Evolutionary conservation across 2,797 vertebrate genomes (phyloP), one percentile per base, ranked within the genome.

Genomic region (Channa striata): DNA sequence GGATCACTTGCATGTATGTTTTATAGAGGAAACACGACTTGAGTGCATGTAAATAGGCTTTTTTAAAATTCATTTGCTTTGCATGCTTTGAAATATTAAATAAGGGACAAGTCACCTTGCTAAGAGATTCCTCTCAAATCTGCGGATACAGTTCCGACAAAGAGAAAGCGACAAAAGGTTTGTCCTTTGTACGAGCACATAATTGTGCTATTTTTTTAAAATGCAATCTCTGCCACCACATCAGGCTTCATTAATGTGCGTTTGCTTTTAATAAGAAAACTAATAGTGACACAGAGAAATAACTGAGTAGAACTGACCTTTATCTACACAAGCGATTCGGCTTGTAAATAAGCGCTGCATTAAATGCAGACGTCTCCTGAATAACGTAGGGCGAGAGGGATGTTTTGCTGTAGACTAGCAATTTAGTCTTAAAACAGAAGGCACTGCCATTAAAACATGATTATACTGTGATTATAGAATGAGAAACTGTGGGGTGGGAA

Each of bases 391-490:
- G 48, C 11, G 2, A 52, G 50, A 62, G 46, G n/a, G 63, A 64
- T 74, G 63, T 53, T 71, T 73, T 62, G 16, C 54, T 21, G 47
- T 11, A 72, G 19, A 83, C 64, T 59, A 54, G 65, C 64, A 82
- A 70, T 84, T 85, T 59, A 51, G 23, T 59, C 59, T 66, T 59
- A 56, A 64, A 82, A 60, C 19, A 67, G 59, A 69, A 62, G 57
- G 12, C 20, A 36, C 19, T 67, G 59, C 56, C 48, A 80, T 83
- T 72, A 73, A 83, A 64, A 74, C 34, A 42, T 72, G 62, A 81
- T 80, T 83, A 75, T 60, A 46, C 58, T 46, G 50, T 81, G 65
- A 83, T 83, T 80, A 78, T 8, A 80, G 47, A 69, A 74, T 62
- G 43, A 67, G 47, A 39, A 5, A 34, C n/a, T 44, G 48, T 5